Evolutionary conservation across 2,888 invertebrate genomes (phyloP).

Genomic region (Drosophila picticornis): DNA sequence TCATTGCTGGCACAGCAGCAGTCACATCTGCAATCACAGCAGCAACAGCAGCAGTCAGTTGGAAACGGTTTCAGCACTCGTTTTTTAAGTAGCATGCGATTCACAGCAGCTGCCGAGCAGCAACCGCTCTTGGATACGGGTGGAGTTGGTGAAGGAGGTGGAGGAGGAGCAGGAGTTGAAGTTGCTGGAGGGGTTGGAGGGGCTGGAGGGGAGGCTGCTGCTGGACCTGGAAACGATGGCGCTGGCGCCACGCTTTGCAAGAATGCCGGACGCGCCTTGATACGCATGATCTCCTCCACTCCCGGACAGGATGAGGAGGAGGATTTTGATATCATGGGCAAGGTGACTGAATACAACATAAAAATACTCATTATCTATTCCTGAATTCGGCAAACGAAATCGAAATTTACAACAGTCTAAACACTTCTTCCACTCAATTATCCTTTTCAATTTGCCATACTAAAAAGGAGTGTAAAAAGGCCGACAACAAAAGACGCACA

Average conservation of each 20-base stretch:
- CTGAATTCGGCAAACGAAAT: constrained; percentile 4
- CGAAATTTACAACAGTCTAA: constrained; percentile 7
- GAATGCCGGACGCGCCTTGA: constrained; percentile 76
- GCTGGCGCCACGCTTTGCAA: constrained; percentile 74
- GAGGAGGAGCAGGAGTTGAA: constrained; percentile 4
- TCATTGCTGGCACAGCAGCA: constrained; percentile 16
- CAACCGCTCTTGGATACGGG: constrained; percentile 68
- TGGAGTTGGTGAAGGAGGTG: constrained; percentile 33
- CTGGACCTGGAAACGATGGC: constrained; percentile 57
- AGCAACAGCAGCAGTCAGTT: constrained; percentile 36
- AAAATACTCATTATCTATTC: background rate
- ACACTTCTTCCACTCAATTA: constrained; percentile 20
- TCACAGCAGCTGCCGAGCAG: constrained; percentile 55
- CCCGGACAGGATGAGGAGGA: constrained; percentile 73
- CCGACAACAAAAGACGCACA: constrained; percentile 57
- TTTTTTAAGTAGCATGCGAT: constrained; percentile 59
- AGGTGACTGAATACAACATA: constrained; percentile 67
- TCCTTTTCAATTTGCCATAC: constrained; percentile 63
- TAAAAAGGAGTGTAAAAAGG: constrained; percentile 22
- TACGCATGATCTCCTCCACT: constrained; percentile 80
- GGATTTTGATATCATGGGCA: constrained; percentile 82
- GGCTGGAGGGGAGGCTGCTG: constrained; percentile 2
- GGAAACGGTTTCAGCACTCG: constrained; percentile 51
- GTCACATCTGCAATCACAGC: constrained; percentile 29
- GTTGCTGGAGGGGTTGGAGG: constrained; percentile 11